Evolutionary conservation across 2,888 invertebrate species (phyloP).

Genomic region (Lordiphosa andalusiaca): DNA sequence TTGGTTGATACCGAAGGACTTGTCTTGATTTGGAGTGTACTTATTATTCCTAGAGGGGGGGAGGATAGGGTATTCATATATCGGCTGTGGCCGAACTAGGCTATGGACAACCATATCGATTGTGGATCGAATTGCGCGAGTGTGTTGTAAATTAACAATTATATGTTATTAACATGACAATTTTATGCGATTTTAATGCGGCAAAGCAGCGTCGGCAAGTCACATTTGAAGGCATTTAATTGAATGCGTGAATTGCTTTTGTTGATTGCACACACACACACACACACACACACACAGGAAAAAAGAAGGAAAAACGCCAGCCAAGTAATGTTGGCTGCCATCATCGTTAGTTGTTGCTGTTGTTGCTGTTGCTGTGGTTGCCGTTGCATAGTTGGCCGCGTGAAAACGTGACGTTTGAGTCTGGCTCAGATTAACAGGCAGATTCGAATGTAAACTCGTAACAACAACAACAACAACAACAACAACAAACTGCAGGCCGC

Average conservation of each 20-base stretch:
- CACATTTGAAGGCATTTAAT: conserved; percentile 73
- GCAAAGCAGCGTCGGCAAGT: conserved; percentile 59
- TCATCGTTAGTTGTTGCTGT: conserved; percentile 37
- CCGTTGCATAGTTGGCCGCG: conserved; percentile 68
- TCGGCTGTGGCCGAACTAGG: background rate
- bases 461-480: conserved; percentile 21
- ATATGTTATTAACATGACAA: conserved; percentile 78
- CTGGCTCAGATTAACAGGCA: conserved; percentile 68
- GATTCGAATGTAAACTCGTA: conserved; percentile 62
- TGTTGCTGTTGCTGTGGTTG: conserved; percentile 35
- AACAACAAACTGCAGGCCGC: conserved; percentile 26
- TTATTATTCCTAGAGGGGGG: too few relatives aligned
- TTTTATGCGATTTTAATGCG: conserved; percentile 77
- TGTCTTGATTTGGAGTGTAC: too few relatives aligned
- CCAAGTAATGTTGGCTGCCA: conserved; percentile 51
- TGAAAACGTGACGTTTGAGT: conserved; percentile 78
- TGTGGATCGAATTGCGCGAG: conserved; percentile 38
- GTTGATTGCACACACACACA: conserved; percentile 56
- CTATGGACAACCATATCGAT: background rate
- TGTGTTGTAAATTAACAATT: conserved; percentile 78
- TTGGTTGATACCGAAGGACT: too few relatives aligned
- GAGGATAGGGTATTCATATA: background rate
- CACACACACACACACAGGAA: background rate
- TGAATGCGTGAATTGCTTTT: conserved; percentile 76
- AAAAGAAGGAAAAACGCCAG: background rate